Evolutionary conservation across 2,797 vertebrate species (phyloP), one percentile per base, ranked within the genome.

Genomic region (Rhinogobio ventralis): DNA sequence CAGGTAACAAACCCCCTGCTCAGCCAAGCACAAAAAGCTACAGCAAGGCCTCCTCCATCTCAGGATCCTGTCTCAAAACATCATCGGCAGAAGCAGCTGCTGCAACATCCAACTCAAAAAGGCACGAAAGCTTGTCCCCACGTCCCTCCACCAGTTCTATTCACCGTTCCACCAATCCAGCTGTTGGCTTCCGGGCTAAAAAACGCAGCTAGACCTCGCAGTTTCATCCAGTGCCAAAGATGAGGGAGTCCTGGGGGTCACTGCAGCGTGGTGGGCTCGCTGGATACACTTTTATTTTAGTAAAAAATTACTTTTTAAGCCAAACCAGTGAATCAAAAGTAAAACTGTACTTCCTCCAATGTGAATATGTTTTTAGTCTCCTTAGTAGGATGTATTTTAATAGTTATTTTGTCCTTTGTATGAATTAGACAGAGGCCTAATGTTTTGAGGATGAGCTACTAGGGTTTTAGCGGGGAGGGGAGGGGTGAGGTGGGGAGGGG

Each of bases 171-270:
- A 25, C 88, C 15, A 95, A 93, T 90, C 36, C 90, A 86, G 19
- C 81, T 64, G 33, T 86, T 73, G 57, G 81, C 42, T 77, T 87
- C 55, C 92, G 90, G 91, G 88, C 85, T 74, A 94, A 93, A 86
- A 94, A 94, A 87, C 94, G 69, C 83, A 81, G 84, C 79, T 92
- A 91, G 81, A 64, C 51, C 30, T 57, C 36, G 68, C 14, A 78
- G 51, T 73, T 49, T 14, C 45, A 45, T 30, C 66, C 1, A 71
- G 83, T 93, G 94, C 92, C 95, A 94, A 94, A 93, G 86, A 76
- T 90, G 88, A 87, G 81, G 57, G 64, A 62, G 88, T 72, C 86
- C 85, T 90, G 86, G 71, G 81, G 72, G 79, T 82, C 39, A 76
- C 69, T 82, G 39, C 17, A 9, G 72, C 69, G 79, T 83, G 53